Base-by-base conservation (phyloP, 2,113 vertebrate species). In the Rafetus swinhoei region DNA sequence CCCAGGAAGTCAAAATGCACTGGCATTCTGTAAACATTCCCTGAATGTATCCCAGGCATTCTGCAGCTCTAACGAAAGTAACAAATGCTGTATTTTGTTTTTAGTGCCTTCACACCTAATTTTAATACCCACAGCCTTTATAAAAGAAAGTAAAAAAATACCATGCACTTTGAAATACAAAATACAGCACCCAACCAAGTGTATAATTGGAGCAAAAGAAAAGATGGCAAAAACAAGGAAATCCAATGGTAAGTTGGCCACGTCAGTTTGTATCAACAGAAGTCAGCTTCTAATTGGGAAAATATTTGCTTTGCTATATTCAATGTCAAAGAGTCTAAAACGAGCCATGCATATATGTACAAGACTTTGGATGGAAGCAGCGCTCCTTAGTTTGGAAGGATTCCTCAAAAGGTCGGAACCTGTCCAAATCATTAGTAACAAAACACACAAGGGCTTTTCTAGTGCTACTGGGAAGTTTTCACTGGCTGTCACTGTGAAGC, bases 261-360 rank as follows among this genome's bases (percentile, higher is more conserved):
- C 45, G 65, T 62, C 50, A 60, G 0, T 7, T 16, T 81, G 74
- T 50, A 77, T 50, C 35, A 50, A 77, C 22, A 25, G 39, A 77
- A 13, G 21, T 13, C 25, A n/a, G 32, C 59, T 93, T 86, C 39
- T 39, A n/a, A 4, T 19, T 29, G 32, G 14, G 65, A 77, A 29
- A 3, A 5, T 9, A 10, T 25, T 76, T 69, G 25, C 80, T 45
- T 24, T 1, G 22, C 22, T 95, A 45, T 95, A 45, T 85, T 53
- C 24, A 53, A 54, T 0, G 2, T 45, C 88, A 22, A 32, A 25
- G 22, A 77, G 27, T 14, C 62, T 87, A 79, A 69, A 77, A 59
- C 62, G 81, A 27, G 21, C 35, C 25, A 21, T 6, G 2, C 0
- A 0, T 12, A 92, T 22, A 29, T 0, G 13, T 39, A 11, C 69